A percentile compares a stretch with the other conserved stretches of the same genome.
These are phyloP conservation scores for Brachynemurus nebulosus DNA, from an alignment of 2,888 invertebrate genomes.

Conservation along the genomic window DNA sequence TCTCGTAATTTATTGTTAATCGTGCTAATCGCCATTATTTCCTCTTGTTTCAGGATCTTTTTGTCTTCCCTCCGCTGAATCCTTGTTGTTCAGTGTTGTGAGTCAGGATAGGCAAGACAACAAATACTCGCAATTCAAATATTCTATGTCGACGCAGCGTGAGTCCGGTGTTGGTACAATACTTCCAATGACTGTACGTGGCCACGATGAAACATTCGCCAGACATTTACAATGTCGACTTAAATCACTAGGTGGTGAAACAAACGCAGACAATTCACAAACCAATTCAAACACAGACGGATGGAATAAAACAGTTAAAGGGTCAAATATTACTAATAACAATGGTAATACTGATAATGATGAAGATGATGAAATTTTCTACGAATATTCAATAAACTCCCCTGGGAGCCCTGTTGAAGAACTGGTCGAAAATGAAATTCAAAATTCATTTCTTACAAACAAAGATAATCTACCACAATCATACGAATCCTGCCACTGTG, in stretches of 20 bases:
- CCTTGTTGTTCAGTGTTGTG: neutral
- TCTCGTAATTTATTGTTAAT: no score
- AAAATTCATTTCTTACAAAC: constrained; percentile 27
- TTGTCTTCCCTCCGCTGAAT: neutral
- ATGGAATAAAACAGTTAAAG: constrained; percentile 27
- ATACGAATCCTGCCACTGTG: constrained; percentile 28
- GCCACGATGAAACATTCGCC: constrained; percentile 69
- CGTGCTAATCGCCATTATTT: no score
- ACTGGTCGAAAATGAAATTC: constrained; percentile 38
- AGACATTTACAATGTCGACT: constrained; percentile 60
- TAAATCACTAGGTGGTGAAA: constrained; percentile 44
- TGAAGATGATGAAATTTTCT: constrained; percentile 27
- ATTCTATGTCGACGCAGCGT: constrained; percentile 6
- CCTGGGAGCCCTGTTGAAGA: constrained; percentile 57
- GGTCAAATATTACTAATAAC: constrained; percentile 25
- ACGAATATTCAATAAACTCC: constrained; percentile 29
- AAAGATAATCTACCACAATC: constrained; percentile 23
- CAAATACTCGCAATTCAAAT: no score
- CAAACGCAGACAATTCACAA: neutral
- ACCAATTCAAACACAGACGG: constrained; percentile 21
- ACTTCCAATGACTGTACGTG: constrained; percentile 65
- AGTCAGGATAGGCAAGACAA: no score
- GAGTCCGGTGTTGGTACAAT: constrained; percentile 53
- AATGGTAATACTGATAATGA: constrained; percentile 36
- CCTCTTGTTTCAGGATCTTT: neutral